A percentile compares a stretch with the other conserved stretches of the same genome.
Evolutionary conservation across 2,797 vertebrate species (phyloP).

Genomic region (Ciconia nigra): DNA sequence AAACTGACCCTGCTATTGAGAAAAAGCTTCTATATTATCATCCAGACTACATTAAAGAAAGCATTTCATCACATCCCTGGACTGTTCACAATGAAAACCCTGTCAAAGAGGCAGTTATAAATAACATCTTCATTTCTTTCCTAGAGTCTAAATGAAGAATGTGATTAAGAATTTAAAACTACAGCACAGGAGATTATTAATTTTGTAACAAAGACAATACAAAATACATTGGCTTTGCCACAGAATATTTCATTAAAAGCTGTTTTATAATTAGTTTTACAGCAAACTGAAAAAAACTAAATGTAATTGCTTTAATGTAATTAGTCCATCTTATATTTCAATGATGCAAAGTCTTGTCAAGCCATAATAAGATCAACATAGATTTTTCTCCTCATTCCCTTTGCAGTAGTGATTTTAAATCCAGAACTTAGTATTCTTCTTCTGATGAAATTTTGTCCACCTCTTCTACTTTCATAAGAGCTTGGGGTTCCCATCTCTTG

Average conservation of each 20-base stretch:
- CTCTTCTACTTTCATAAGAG: neutral
- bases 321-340: constrained; percentile 28
- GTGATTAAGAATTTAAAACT: constrained; percentile 16
- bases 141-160: neutral
- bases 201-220: neutral
- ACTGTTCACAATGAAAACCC: neutral
- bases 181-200: neutral
- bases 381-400: constrained; percentile 15
- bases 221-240: constrained; percentile 17
- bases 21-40: neutral
- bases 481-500: neutral
- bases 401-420: neutral
- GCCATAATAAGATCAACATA: constrained; percentile 39
- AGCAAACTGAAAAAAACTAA: neutral
- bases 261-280: constrained; percentile 40
- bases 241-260: constrained; percentile 43
- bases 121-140: neutral
- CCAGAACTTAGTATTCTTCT: neutral
- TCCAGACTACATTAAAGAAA: neutral
- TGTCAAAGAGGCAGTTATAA: neutral
- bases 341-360: constrained; percentile 28
- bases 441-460: neutral
- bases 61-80: neutral
- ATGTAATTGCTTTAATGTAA: constrained; percentile 41
- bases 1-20: neutral